Evolutionary conservation across 2,113 vertebrate species (phyloP), one percentile per base, ranked within the genome.

Genomic region (Dermatemys mawii): DNA sequence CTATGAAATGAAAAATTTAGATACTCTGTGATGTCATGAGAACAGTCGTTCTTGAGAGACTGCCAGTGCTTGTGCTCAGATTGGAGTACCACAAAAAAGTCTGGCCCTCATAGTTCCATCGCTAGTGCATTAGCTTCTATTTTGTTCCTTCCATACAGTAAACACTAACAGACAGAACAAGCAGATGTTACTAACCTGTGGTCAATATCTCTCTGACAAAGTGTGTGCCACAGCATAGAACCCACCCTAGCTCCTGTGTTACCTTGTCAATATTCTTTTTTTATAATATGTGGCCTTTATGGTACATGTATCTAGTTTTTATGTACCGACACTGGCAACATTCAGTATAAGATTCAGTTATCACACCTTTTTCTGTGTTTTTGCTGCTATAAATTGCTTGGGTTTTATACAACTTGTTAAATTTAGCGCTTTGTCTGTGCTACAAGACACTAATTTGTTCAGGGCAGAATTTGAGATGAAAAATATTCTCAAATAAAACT

Each of bases 401-500:
- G 21, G 89, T 26, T 88, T 26, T 84, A 46, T 4, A 35, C 24
- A 93, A 81, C 21, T 92, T 93, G 60, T 92, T 94, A 88, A 93
- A 83, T 32, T 87, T 63, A 17, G 17, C 6, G 67, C 93, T 93
- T 54, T 83, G 22, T 87, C 26, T 87, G 54, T 83, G 22, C 78
- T 91, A 29, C 46, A 91, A 0, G 0, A 95, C 91, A 78, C 22
- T 10, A 54, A 57, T 78, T 90, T 90, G 50, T 88, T 93, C 90
- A 84, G 84, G 51, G 53, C 27, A 87, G 60, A 94, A 93, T 3
- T 84, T 88, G 78, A 60, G 78, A 89, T 84, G 80, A 95, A 90
- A 96, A 93, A 83, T 86, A 73, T 83, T 93, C 46, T 90, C 53
- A 92, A 91, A 90, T 87, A 78, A 96, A 90, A 92, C 73, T 17